Base-by-base conservation (phyloP, 2,888 invertebrate species). In the Calameuta idolon region DNA sequence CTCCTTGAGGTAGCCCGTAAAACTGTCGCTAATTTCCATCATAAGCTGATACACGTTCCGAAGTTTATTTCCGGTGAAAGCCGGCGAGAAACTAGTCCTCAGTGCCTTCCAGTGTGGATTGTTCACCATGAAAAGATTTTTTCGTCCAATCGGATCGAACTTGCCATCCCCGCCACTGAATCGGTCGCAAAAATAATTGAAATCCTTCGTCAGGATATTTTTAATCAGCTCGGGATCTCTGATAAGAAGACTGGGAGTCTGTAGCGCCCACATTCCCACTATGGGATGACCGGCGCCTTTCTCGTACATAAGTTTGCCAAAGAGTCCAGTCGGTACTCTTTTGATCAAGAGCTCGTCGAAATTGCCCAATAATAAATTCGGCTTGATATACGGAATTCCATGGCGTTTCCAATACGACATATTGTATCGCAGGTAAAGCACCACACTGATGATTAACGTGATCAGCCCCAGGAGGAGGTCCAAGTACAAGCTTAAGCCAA, bases 41-140 rank as follows among this genome's bases (percentile, higher is more conserved):
- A 82, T 76, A 31, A 80, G 34, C 34, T 76, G 74, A 34, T 75
- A 79, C 76, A 81, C 75, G 3, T 69, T 34, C 73, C 71, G 80
- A 69, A 83, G 79, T 75, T 84, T 84, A 4, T 75, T 73, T 12
- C 79, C 74, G 34, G 82, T 81, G 30, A 83, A 83, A 34, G 78
- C 71, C 4, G 84, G 83, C 9, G 81, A 73, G 12, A 83, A 40
- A 71, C 81, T 79, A 1, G 40, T 33, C 34, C 82, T 76, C 5
- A 79, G 55, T 34, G 69, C 30, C 69, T 78, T 84, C 84, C 83
- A 84, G 3, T 83, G 73, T 11, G 82, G 80, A 69, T 81, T 83
- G 75, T 81, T 83, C n/a, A 79, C 35, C 15, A 81, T 75, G 68
- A 84, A 83, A 31, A 81, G 76, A 33, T 80, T 81, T 23, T 82